Conservation (phyloP, 30 jellyfish, hydroid and myxozoan genomes). For the Rhopilema esculentum region DNA sequence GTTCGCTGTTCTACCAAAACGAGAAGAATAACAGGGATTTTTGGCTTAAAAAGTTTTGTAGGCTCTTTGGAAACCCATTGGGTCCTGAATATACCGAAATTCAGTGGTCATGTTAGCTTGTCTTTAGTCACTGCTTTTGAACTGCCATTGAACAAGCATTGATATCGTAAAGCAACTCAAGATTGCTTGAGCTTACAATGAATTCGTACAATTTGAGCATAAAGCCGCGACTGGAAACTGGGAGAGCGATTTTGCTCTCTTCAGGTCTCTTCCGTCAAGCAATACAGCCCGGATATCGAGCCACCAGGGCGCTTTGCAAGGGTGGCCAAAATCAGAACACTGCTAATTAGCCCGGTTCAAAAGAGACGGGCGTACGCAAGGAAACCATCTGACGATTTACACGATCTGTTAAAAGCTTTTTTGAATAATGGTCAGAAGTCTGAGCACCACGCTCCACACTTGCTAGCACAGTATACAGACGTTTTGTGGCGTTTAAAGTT, state of each 20-base stretch:
- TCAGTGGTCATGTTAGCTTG: background rate
- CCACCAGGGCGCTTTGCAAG: background rate
- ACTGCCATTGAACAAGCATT: background rate
- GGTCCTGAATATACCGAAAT: background rate
- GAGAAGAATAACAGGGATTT: too few species aligned
- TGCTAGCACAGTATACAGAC: background rate
- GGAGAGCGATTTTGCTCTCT: background rate
- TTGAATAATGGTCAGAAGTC: background rate
- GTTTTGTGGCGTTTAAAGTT: background rate
- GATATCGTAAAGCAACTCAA: background rate
- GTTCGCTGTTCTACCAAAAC: too few species aligned
- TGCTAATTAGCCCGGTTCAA: background rate
- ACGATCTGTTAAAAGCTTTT: background rate
- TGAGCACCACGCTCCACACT: background rate
- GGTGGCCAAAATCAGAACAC: background rate
- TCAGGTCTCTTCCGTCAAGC: background rate
- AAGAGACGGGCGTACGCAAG: background rate
- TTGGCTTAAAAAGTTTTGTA: too few species aligned
- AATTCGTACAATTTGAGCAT: background rate
- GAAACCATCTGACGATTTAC: background rate
- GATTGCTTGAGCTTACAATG: background rate
- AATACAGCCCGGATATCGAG: background rate
- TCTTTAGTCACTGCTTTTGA: background rate
- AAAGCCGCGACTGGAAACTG: background rate
- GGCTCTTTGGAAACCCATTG: too few species aligned